Evolutionary conservation across 2,797 vertebrate genomes (phyloP), one percentile per base, ranked within the genome.

Genomic region (Halcyon leucocephala): DNA sequence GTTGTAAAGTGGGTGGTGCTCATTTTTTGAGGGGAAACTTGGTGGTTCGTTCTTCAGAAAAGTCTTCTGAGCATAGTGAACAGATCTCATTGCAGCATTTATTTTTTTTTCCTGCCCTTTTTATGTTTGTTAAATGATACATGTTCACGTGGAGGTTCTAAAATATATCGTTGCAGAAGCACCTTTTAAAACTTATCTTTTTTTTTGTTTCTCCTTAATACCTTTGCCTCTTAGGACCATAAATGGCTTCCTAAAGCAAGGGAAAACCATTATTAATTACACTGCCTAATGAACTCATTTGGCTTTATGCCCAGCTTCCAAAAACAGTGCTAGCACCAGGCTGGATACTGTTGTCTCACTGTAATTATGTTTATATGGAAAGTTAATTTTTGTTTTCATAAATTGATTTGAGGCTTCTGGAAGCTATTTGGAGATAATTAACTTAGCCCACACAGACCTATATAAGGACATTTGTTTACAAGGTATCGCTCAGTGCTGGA

Each of bases 381-480:
- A 98, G 97, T 97, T 98, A 97, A 98, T 98, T 98, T 98, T 98
- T 98, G 97, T 97, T 97, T 98, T 98, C 97, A 97, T 97, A 98
- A 98, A 98, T 97, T 98, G 98, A 98, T 97, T 97, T 97, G 97
- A 97, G 95, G 96, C 95, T 97, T 97, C 97, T 97, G 97, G 96
- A 98, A 98, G 95, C 97, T 95, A 97, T 97, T 97, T 97, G 94
- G 97, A 97, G 89, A 93, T 98, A 98, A 98, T 98, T 97, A 97
- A 97, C 96, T 96, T 95, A 97, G 94, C 96, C 97, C 90, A 90
- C 96, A 97, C 95, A 97, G 97, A 90, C 95, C 93, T 97, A 70
- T 86, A 88, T 92, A 74, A 95, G 93, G 92, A 78, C 60, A 55
- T 96, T 96, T 88, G 80, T 97, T 97, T 97, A 95, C 90, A 95